A percentile compares a stretch with the other conserved stretches of the same genome.
Evolutionary conservation across 2,888 invertebrate species (phyloP).

Genomic region (Elmis aenea): DNA sequence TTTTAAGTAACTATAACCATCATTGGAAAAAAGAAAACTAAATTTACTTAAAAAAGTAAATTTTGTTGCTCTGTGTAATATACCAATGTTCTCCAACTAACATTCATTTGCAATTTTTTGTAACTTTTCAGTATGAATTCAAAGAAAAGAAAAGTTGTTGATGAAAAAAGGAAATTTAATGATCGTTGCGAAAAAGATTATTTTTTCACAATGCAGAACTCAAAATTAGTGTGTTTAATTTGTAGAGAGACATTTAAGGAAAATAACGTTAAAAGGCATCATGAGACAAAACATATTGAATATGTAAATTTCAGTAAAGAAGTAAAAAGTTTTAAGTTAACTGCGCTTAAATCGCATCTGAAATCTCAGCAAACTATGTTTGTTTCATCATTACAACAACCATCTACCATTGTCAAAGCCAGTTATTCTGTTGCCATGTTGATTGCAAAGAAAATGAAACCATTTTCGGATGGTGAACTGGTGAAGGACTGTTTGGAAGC

Average conservation of each 20-base stretch:
- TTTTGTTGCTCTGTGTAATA: no score
- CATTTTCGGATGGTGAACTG: neutral
- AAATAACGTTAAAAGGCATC: constrained; percentile 5
- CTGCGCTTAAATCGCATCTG: neutral
- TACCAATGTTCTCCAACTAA: no score
- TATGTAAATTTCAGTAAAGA: constrained; percentile 1
- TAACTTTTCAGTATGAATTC: constrained; percentile 2
- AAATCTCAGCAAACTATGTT: neutral
- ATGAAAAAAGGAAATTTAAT: constrained; percentile 4
- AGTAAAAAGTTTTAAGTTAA: no score
- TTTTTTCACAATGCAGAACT: constrained; percentile 3
- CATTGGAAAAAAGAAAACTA: no score
- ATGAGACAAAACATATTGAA: constrained; percentile 5
- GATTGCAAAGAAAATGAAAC: no score
- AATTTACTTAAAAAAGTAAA: no score
- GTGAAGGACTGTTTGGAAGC: neutral
- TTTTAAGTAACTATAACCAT: no score
- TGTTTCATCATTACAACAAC: no score
- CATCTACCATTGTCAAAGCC: no score
- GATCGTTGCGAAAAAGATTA: constrained; percentile 1
- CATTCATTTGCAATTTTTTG: neutral
- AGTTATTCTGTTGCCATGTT: no score
- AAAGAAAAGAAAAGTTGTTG: constrained; percentile 4
- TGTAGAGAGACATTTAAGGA: constrained; percentile 6
- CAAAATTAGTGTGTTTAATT: constrained; percentile 5